Percentiles rank a stretch among this genome's conserved stretches.
Conservation (phyloP, 1,140 invertebrate genomes). For the Cylas formicarius region DNA sequence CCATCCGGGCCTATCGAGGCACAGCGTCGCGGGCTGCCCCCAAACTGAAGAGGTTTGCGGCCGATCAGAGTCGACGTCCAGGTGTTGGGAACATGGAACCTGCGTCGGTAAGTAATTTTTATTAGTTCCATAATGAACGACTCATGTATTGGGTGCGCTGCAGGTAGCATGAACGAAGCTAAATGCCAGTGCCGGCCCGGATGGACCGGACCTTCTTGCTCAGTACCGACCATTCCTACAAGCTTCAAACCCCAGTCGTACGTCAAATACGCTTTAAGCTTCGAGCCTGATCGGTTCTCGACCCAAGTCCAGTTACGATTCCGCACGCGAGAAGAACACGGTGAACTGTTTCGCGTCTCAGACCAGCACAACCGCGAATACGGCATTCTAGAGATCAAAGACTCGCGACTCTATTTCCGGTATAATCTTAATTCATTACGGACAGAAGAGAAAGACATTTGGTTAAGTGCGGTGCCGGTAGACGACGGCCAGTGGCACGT, state of each 20-base stretch:
- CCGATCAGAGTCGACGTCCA: constrained; percentile 68
- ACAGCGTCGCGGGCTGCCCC: constrained; percentile 80
- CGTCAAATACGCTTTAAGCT: constrained; percentile 90
- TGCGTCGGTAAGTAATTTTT: too few species aligned
- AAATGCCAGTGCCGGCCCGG: constrained; percentile 89
- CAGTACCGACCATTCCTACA: constrained; percentile 73
- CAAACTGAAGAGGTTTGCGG: constrained; percentile 85
- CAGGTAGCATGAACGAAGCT: constrained; percentile 75
- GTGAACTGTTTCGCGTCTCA: constrained; percentile 85
- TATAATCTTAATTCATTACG: constrained; percentile 89
- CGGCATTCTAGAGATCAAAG: constrained; percentile 88
- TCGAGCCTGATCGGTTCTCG: constrained; percentile 85
- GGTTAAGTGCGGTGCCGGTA: constrained; percentile 81
- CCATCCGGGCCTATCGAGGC: constrained; percentile 73
- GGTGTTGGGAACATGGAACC: constrained; percentile 85
- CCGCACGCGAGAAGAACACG: constrained; percentile 84
- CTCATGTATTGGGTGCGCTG: too few species aligned
- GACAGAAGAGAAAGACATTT: constrained; percentile 83
- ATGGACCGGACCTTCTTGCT: constrained; percentile 82
- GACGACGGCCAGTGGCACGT: constrained; percentile 98
- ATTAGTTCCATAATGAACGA: too few species aligned
- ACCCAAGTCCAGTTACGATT: constrained; percentile 89
- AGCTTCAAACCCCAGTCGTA: constrained; percentile 90
- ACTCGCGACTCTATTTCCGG: constrained; percentile 80
- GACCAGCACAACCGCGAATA: constrained; percentile 94